Evolutionary conservation across 1,140 invertebrate species (phyloP), one percentile per base, ranked within the genome.

Genomic region (Colletes gigas): DNA sequence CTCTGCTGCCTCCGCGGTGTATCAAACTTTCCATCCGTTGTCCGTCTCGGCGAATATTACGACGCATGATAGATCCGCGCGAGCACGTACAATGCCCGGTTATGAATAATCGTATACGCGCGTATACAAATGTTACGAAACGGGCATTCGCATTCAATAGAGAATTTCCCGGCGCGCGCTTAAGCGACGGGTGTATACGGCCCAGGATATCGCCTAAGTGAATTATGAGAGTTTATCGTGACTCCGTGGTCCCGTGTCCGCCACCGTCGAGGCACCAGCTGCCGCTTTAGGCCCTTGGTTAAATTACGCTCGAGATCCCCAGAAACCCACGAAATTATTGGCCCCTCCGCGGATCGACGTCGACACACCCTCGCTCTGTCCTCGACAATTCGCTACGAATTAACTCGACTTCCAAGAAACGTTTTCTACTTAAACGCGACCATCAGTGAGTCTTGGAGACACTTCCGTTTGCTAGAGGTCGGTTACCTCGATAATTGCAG

Each of bases 171-270:
- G 55, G 19, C 62, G 50, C 30, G 76, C 68, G 69, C 69, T 84
- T 69, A 76, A 81, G 47, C 74, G 65, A 68, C 73, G 69, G 68
- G 83, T 76, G 70, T 81, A 82, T 81, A 84, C 54, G 70, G 60
- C 9, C 50, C 65, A 68, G 72, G 73, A 85, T 85, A 85, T 85
- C 69, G 83, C 74, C 21, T 85, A 85, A 87, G 86, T 87, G 83
- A 88, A 88, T 88, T 88, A 88, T 78, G 83, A 88, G 86, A 88
- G 86, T 88, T 87, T 85, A 87, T 85, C 81, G 75, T 79, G 84
- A 87, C 85, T 86, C 80, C 65, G 85, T 79, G 81, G 84, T 72
- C 84, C 84, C 71, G 83, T 74, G 79, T 71, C 79, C 72, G 66
- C 70, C 70, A 67, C 30, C 70, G 71, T 81, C 75, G 82, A 52